A percentile compares a stretch with the other conserved stretches of the same genome.
These are phyloP conservation scores for Prietella phreatophila DNA, from an alignment of 2,113 vertebrate genomes.

Conservation along the genomic window DNA sequence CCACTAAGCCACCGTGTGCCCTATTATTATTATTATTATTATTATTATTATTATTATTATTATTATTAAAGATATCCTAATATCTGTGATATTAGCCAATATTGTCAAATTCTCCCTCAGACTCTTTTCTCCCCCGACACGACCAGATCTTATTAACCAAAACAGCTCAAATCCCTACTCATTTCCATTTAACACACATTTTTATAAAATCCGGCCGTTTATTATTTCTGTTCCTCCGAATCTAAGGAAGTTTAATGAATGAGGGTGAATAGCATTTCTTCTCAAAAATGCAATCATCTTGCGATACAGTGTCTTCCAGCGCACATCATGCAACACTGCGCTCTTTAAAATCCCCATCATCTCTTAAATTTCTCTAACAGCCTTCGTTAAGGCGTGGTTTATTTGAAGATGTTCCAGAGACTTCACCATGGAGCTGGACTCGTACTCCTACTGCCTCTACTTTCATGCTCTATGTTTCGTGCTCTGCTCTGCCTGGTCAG, in stretches of 20 bases:
- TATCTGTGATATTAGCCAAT: neutral
- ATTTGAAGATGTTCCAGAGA: constrained; percentile 9
- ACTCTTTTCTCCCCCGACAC: neutral
- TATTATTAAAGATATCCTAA: too few relatives aligned
- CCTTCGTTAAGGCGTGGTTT: constrained; percentile 6
- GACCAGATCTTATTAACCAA: neutral
- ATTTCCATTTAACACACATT: neutral
- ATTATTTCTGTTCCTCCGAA: constrained; percentile 10
- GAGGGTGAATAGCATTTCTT: neutral
- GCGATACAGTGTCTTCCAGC: neutral
- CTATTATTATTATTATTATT: too few relatives aligned
- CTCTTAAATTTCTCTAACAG: constrained; percentile 10
- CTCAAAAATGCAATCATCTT: neutral
- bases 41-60: too few relatives aligned
- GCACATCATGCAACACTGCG: neutral
- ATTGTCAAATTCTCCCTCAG: neutral
- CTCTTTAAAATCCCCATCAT: constrained; percentile 23
- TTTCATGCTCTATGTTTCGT: constrained; percentile 18
- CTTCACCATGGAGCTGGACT: neutral
- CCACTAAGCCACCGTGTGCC: too few relatives aligned
- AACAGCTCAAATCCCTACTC: neutral
- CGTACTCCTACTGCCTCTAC: neutral
- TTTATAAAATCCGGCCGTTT: neutral
- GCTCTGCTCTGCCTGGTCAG: constrained; percentile 24
- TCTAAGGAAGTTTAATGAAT: constrained; percentile 8